These are phyloP conservation scores for Clavelina lepadiformis DNA, from an alignment of 23 tunicate species.

Conservation along the genomic window DNA sequence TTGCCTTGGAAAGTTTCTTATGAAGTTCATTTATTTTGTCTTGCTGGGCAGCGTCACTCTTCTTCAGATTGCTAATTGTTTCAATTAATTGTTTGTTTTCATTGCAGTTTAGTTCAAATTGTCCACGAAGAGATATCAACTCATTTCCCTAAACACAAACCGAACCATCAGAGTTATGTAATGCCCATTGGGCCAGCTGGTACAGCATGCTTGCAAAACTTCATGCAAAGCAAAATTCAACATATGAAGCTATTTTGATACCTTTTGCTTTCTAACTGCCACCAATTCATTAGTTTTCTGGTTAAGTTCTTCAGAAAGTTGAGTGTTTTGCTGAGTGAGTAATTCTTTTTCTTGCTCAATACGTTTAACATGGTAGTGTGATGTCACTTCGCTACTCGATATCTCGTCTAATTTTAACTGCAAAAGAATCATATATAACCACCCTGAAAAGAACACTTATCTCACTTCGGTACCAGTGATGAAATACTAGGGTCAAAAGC, in stretches of 20 bases:
- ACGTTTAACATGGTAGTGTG: constrained; percentile 54
- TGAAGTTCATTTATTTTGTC: constrained; percentile 53
- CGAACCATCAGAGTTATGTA: background rate
- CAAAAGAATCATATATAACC: background rate
- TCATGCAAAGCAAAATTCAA: background rate
- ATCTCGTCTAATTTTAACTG: constrained; percentile 72
- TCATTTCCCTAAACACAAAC: constrained; percentile 37
- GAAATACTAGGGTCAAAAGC: no score
- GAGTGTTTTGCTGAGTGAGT: constrained; percentile 35
- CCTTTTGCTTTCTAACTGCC: constrained; percentile 36
- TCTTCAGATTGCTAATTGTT: constrained; percentile 32
- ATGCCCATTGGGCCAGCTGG: background rate
- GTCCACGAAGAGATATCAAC: constrained; percentile 44
- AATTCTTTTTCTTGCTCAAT: constrained; percentile 73
- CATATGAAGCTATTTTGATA: no score
- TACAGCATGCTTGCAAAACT: background rate
- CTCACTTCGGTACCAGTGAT: no score
- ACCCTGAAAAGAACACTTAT: no score
- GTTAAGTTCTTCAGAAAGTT: constrained; percentile 39
- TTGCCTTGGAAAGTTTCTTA: constrained; percentile 48
- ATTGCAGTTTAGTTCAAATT: constrained; percentile 39
- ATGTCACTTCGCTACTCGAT: constrained; percentile 50
- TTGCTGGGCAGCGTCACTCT: constrained; percentile 27
- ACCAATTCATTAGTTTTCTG: constrained; percentile 37
- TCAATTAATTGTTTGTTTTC: constrained; percentile 53